These are phyloP conservation scores for Callipepla squamata DNA, from an alignment of 2,113 vertebrate genomes.

Conservation along the genomic window DNA sequence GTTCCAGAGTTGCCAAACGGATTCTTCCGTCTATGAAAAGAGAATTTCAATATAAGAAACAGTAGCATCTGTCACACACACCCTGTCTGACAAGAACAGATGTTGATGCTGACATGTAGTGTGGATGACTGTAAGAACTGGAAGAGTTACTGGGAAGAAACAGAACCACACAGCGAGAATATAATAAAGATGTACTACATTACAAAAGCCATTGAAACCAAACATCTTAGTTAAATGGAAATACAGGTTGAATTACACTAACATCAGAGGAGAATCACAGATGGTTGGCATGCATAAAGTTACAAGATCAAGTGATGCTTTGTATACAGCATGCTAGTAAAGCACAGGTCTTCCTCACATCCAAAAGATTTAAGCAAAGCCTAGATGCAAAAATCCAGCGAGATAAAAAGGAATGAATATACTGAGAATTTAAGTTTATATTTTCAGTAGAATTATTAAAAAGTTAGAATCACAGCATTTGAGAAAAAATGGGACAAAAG, in stretches of 20 bases:
- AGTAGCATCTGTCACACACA: neutral
- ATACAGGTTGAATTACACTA: neutral
- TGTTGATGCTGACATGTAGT: neutral
- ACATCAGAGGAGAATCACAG: neutral
- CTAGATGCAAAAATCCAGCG: neutral
- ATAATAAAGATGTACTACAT: neutral
- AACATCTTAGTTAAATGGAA: neutral
- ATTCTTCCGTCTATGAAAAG: conserved; percentile 88
- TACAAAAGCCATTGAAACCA: neutral
- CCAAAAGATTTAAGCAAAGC: neutral
- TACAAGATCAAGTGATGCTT: neutral
- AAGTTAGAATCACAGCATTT: neutral
- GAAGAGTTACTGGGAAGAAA: neutral
- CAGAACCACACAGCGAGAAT: neutral
- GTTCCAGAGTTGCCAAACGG: conserved; percentile 92
- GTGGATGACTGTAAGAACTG: neutral
- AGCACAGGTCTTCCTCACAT: neutral
- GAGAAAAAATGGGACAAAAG: neutral
- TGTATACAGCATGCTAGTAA: neutral
- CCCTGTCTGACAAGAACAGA: neutral
- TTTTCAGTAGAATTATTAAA: neutral
- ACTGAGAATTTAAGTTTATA: neutral
- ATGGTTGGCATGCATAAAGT: neutral
- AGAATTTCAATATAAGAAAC: neutral
- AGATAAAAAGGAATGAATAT: neutral